Percentiles rank a stretch among this genome's conserved stretches.
Evolutionary conservation across 2,797 vertebrate genomes (phyloP).

Genomic region (Allobates femoralis): DNA sequence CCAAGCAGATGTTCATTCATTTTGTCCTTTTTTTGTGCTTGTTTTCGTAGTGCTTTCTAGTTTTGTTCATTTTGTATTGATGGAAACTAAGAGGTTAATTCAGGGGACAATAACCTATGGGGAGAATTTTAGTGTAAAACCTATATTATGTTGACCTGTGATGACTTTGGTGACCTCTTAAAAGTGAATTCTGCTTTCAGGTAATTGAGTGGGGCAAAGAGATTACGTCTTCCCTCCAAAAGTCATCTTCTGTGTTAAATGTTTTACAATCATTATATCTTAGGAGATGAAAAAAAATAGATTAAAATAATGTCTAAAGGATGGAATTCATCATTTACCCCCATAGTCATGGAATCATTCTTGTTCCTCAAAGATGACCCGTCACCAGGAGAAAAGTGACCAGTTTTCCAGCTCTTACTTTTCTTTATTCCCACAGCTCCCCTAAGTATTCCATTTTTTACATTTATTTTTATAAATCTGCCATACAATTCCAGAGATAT

Average conservation of each 20-base stretch:
- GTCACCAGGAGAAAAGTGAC: no score
- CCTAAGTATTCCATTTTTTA: no score
- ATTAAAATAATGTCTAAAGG: no score
- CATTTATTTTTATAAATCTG: no score
- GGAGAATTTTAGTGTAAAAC: slow-evolving; percentile 1
- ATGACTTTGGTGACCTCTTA: background rate
- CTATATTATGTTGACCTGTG: background rate
- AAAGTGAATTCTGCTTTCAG: background rate
- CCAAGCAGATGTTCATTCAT: slow-evolving; percentile 58
- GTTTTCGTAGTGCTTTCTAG: slow-evolving; percentile 30
- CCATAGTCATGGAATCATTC: no score
- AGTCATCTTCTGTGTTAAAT: background rate
- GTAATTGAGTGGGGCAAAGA: background rate
- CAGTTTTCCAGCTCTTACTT: no score
- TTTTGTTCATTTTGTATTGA: slow-evolving; percentile 14
- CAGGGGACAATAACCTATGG: background rate
- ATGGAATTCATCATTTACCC: no score
- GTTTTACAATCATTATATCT: background rate
- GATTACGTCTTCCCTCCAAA: no score
- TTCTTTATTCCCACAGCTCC: no score
- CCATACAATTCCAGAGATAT: no score
- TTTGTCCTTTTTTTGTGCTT: slow-evolving; percentile 11
- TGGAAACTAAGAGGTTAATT: slow-evolving; percentile 37
- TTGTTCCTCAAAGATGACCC: no score
- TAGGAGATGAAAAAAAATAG: no score